Evolutionary conservation across 1,140 invertebrate species (phyloP).

Genomic region (Diabrotica undecimpunctata): DNA sequence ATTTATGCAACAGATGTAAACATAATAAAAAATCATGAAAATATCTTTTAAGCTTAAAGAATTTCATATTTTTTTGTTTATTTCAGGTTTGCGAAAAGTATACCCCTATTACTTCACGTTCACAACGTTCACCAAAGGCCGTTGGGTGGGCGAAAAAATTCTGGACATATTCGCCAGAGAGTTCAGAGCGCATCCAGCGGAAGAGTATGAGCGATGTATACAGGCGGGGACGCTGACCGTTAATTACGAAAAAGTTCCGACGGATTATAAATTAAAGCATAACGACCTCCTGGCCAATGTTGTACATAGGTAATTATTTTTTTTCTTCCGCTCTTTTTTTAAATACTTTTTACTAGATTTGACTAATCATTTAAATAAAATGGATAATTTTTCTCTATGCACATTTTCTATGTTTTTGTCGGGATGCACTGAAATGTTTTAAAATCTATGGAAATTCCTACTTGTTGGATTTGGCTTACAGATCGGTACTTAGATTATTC

Average conservation of each 20-base stretch:
- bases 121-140: conserved; percentile 93
- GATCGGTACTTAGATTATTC: too few species aligned
- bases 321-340: background rate
- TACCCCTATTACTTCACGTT: conserved; percentile 98
- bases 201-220: conserved; percentile 89
- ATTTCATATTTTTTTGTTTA: conserved; percentile 12
- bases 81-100: conserved; percentile 90
- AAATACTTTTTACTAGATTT: background rate
- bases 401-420: background rate
- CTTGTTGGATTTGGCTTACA: too few species aligned
- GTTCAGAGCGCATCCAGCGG: conserved; percentile 87
- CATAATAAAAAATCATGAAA: too few species aligned
- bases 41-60: too few species aligned
- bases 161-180: conserved; percentile 92
- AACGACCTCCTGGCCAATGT: conserved; percentile 93
- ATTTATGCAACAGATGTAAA: too few species aligned
- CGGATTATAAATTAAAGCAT: conserved; percentile 89
- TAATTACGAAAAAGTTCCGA: conserved; percentile 89
- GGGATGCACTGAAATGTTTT: background rate
- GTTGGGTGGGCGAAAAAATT: conserved; percentile 94
- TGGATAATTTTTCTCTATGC: background rate
- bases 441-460: too few species aligned
- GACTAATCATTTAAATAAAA: background rate
- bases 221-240: conserved; percentile 87
- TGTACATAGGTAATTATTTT: conserved; percentile 80